A percentile compares a stretch with the other conserved stretches of the same genome.
These are phyloP conservation scores for Calidris pugnax DNA, from an alignment of 2,113 vertebrate species.

Conservation along the genomic window DNA sequence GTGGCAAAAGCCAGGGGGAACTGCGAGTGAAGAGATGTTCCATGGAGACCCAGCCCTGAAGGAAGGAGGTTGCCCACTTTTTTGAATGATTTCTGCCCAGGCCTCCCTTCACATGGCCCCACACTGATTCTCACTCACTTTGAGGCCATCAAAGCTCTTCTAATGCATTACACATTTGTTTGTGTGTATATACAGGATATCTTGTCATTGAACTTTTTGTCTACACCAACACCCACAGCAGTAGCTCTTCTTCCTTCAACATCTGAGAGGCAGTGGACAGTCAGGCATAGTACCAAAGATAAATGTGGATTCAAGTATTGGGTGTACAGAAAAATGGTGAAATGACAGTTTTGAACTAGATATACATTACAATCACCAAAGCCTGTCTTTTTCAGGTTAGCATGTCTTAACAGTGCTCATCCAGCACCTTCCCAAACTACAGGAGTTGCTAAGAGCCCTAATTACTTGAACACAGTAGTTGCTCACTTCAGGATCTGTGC, in stretches of 20 bases:
- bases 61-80: too few relatives aligned
- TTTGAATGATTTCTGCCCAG: accelerated
- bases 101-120: accelerated
- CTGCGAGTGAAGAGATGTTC: accelerated
- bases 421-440: not conserved
- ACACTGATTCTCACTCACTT: not conserved
- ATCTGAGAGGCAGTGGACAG: too few relatives aligned
- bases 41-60: accelerated
- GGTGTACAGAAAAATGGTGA: too few relatives aligned
- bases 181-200: accelerated
- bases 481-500: not conserved
- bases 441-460: not conserved
- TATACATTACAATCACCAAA: not conserved
- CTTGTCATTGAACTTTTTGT: not conserved
- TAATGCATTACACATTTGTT: accelerated
- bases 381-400: not conserved
- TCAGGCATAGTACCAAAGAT: not conserved
- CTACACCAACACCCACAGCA: not conserved
- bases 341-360: not conserved
- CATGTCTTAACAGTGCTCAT: not conserved
- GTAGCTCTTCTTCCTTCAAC: not conserved
- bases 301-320: too few relatives aligned
- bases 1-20: too few relatives aligned
- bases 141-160: accelerated
- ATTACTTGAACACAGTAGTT: too few relatives aligned